Evolutionary conservation across 2,113 vertebrate genomes (phyloP).

Genomic region (Coracopsis vasa): DNA sequence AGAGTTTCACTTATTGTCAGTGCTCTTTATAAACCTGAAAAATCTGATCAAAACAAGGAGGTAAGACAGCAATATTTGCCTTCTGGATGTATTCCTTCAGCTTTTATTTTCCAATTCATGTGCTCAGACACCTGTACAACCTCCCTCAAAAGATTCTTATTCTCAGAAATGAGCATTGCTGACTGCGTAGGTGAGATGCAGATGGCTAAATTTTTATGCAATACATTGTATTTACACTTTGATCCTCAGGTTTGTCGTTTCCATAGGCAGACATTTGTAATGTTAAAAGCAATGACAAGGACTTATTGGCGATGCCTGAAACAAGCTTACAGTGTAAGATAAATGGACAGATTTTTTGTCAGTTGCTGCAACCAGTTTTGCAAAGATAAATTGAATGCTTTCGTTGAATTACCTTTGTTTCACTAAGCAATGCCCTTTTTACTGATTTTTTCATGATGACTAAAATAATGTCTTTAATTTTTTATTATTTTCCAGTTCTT

Average conservation of each 20-base stretch:
- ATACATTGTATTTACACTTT: neutral
- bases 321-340: neutral
- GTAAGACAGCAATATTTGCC: neutral
- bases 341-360: neutral
- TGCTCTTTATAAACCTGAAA: neutral
- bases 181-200: neutral
- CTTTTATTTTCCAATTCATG: neutral
- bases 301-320: neutral
- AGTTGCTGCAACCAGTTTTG: neutral
- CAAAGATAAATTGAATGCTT: neutral
- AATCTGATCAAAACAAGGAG: neutral
- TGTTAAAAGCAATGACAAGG: neutral
- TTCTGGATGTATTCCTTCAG: neutral
- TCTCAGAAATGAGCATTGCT: neutral
- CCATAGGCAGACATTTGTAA: neutral
- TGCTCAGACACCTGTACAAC: neutral
- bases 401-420: neutral
- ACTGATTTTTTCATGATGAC: neutral
- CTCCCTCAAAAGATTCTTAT: neutral
- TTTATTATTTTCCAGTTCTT: neutral
- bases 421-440: neutral
- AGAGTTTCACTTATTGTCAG: neutral
- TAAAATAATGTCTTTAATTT: neutral
- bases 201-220: neutral
- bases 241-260: neutral